Conservation (phyloP, 2,113 vertebrate species). For the Guaruba guarouba region DNA sequence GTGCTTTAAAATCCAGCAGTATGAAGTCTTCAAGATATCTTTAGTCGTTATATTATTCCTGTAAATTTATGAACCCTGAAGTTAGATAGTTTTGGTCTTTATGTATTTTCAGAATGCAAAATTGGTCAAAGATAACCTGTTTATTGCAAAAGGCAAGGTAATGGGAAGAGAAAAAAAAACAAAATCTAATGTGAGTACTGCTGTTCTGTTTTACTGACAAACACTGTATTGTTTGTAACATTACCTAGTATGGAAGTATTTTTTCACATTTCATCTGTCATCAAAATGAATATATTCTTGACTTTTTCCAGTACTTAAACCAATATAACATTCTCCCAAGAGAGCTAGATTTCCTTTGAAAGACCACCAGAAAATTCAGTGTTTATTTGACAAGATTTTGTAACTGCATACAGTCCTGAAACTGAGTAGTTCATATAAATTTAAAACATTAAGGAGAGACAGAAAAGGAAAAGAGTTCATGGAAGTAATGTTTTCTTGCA, state of each 20-base stretch:
- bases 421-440: background rate
- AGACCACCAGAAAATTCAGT: background rate
- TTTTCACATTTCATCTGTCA: slow-evolving; percentile 10
- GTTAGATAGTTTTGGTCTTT: background rate
- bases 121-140: background rate
- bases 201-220: background rate
- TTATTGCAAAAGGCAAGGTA: background rate
- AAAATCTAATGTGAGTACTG: background rate
- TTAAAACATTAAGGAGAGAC: background rate
- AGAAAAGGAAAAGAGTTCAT: background rate
- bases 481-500: background rate
- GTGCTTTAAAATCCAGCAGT: background rate
- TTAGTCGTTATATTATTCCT: background rate
- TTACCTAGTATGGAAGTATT: background rate
- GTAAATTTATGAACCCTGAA: background rate
- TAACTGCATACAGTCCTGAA: background rate
- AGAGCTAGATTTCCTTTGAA: background rate
- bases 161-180: background rate
- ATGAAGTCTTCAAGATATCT: background rate
- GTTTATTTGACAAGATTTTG: background rate
- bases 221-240: background rate
- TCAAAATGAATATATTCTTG: background rate
- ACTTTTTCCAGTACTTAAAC: background rate
- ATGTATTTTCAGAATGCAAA: background rate
- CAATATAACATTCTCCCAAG: background rate